Evolutionary conservation across 35 echinoderm and acorn worm genomes (phyloP).

Genomic region (Diadema setosum): DNA sequence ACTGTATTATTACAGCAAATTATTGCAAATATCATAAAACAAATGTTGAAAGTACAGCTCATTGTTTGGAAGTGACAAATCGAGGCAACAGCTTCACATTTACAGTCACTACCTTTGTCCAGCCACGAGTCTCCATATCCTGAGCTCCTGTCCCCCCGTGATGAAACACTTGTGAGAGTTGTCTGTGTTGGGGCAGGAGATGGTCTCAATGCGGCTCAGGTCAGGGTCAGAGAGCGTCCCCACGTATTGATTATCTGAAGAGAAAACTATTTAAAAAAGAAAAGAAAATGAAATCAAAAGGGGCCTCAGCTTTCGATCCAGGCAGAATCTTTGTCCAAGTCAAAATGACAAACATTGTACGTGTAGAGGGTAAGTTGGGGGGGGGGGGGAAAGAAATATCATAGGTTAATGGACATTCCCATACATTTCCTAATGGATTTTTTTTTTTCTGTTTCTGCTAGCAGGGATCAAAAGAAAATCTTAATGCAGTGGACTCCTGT

Average conservation of each 20-base stretch:
- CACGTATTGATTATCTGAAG: constrained; percentile 38
- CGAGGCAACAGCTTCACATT: background rate
- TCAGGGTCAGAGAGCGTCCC: constrained; percentile 34
- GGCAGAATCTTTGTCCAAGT: too few species aligned
- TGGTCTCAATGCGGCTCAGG: constrained; percentile 19
- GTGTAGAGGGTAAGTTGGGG: too few species aligned
- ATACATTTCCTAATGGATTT: too few species aligned
- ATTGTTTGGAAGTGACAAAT: background rate
- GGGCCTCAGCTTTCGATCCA: too few species aligned
- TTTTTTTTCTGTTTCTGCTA: too few species aligned
- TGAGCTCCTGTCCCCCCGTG: constrained; percentile 49
- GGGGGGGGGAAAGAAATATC: too few species aligned
- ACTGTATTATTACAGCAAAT: background rate
- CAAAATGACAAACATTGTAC: too few species aligned
- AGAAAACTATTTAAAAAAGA: constrained; percentile 13
- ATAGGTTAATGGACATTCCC: too few species aligned
- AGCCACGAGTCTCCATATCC: constrained; percentile 18
- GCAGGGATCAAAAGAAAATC: too few species aligned
- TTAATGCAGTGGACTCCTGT: too few species aligned
- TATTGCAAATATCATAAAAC: background rate
- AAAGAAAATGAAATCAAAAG: background rate
- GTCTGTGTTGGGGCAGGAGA: background rate
- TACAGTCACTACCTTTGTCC: background rate
- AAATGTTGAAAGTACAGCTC: background rate
- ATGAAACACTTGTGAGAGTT: background rate